Percentiles rank a stretch among this genome's conserved stretches.
These are phyloP conservation scores for Tortrix viridana DNA, from an alignment of 2,888 invertebrate species.

Conservation along the genomic window DNA sequence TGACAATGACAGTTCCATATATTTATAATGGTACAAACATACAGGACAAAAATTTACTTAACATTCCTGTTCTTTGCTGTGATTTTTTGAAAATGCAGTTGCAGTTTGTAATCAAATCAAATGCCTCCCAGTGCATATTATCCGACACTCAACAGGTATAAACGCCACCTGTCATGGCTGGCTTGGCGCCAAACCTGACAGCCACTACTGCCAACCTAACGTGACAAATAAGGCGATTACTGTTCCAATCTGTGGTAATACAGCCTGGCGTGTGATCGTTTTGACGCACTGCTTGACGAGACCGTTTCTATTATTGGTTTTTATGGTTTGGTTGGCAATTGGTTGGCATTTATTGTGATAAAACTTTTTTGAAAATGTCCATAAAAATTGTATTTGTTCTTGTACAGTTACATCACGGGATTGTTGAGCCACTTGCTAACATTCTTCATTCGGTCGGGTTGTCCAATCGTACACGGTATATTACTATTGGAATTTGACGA, in stretches of 20 bases:
- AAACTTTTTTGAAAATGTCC: neutral
- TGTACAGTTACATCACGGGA: too few species aligned
- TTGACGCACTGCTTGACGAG: too few species aligned
- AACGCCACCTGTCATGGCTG: slow-evolving; percentile 53
- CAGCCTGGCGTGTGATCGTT: neutral
- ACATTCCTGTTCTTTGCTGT: neutral
- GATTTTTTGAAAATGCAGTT: neutral
- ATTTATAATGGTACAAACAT: too few species aligned
- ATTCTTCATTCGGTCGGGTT: too few species aligned
- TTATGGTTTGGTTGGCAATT: neutral
- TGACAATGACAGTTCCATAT: too few species aligned
- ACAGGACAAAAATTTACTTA: too few species aligned
- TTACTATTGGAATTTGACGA: too few species aligned
- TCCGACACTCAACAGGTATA: slow-evolving; percentile 58
- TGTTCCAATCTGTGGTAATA: slow-evolving; percentile 21
- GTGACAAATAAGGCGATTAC: slow-evolving; percentile 44
- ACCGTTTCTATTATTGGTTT: neutral
- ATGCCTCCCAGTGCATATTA: neutral
- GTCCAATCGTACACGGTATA: too few species aligned
- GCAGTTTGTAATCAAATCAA: neutral
- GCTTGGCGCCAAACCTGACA: slow-evolving; percentile 63
- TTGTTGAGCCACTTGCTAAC: too few species aligned
- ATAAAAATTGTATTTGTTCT: neutral
- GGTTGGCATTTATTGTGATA: neutral
- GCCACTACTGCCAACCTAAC: slow-evolving; percentile 47